These are phyloP conservation scores for Pseudomyrmex gracilis DNA, from an alignment of 1,140 invertebrate genomes.

Conservation along the genomic window DNA sequence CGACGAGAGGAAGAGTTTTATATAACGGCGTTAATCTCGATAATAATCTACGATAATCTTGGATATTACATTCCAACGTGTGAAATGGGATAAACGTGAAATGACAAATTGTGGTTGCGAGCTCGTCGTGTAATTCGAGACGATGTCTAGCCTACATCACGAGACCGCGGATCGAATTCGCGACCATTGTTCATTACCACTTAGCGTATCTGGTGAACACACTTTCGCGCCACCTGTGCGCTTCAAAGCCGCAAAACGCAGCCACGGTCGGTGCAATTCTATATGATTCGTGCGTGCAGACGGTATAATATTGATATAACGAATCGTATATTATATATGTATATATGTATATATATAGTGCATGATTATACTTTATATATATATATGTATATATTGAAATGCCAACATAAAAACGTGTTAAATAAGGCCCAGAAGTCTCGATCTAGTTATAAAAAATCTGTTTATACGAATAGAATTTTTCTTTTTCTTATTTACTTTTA, in stretches of 20 bases:
- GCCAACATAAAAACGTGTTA: too few species aligned
- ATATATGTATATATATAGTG: neutral
- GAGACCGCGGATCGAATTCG: conserved; percentile 39
- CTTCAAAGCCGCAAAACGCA: conserved; percentile 17
- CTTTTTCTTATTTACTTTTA: too few species aligned
- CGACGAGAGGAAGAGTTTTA: too few species aligned
- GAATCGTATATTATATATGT: neutral
- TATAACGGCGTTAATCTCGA: too few species aligned
- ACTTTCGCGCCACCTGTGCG: conserved; percentile 17
- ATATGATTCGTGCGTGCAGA: conserved; percentile 2
- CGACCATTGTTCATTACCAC: conserved; percentile 19
- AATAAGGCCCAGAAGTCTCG: too few species aligned
- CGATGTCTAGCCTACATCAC: conserved; percentile 28
- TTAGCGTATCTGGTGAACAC: conserved; percentile 27
- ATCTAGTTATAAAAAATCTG: too few species aligned
- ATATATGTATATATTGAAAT: too few species aligned
- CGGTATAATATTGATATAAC: neutral
- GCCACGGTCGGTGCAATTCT: neutral
- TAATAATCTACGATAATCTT: neutral
- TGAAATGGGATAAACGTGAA: conserved; percentile 4
- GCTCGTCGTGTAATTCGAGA: conserved; percentile 33
- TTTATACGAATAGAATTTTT: too few species aligned
- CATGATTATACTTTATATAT: too few species aligned
- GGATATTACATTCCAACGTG: conserved; percentile 11
- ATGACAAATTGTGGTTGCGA: conserved; percentile 17